Conservation (phyloP, 2,113 vertebrate species). For the Quiscalus mexicanus region DNA sequence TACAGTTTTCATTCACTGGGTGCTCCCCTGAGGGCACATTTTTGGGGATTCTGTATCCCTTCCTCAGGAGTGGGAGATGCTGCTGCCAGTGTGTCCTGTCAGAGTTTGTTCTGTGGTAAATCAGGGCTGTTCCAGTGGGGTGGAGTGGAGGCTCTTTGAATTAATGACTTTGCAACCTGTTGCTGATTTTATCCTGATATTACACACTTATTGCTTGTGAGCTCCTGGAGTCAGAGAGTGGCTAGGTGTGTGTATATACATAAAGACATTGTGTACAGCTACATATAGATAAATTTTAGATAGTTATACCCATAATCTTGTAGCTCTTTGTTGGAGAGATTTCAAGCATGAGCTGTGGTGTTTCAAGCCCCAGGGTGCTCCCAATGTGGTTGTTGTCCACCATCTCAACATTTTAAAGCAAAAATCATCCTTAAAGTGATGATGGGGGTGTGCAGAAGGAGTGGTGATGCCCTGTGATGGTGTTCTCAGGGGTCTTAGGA, state of each 20-base stretch:
- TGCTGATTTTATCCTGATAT: not conserved
- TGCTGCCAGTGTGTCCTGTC: rapidly evolving
- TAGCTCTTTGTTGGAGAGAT: not conserved
- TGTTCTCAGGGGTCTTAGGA: too few relatives aligned
- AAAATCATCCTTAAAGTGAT: rapidly evolving
- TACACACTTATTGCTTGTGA: not conserved
- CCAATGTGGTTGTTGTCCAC: not conserved
- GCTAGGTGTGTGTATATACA: rapidly evolving
- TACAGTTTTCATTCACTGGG: rapidly evolving
- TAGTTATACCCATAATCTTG: not conserved
- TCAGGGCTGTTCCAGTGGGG: not conserved
- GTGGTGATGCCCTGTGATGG: not conserved
- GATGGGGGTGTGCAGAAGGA: not conserved
- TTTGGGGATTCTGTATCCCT: not conserved
- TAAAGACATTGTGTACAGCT: not conserved
- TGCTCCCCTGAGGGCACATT: not conserved
- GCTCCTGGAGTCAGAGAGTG: not conserved
- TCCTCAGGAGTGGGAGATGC: not conserved
- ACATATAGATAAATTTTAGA: not conserved
- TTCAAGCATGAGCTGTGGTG: not conserved
- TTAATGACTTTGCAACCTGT: not conserved
- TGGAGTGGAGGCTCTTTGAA: not conserved
- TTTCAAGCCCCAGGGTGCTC: not conserved
- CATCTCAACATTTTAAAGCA: not conserved
- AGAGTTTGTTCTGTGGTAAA: not conserved